Base-by-base conservation (phyloP, 2,113 vertebrate species). In the Delphinus delphis region DNA sequence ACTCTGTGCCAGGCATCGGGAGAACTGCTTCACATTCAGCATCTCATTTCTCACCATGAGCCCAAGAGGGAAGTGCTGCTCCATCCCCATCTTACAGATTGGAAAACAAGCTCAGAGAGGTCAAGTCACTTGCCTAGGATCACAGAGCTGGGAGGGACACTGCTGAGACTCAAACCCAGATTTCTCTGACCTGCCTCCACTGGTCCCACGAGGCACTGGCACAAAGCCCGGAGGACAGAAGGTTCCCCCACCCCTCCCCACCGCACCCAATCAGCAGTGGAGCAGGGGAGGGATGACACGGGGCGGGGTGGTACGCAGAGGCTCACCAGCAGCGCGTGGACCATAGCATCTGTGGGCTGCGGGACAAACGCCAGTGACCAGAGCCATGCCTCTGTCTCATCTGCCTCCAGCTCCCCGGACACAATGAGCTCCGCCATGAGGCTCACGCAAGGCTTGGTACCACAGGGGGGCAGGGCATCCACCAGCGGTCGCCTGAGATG, bases 391-490 rank as follows among this genome's bases (percentile, higher is more conserved):
- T 98, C 97, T 20, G 92, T 81, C 97, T 98, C 98, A 1, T 99
- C 99, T 17, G 98, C 98, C 41, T 99, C 99, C 6, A 99, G 80
- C 97, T 99, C 99, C 86, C 96, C 95, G 0, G 97, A 98, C 90
- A 73, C 55, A 77, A 99, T 98, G 15, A 99, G 98, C 74, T 99
- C 99, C 62, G 96, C 98, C 98, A 99, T 98, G 71, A 99, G 98
- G 13, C 98, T 8, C 82, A 99, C 95, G 81, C 99, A 99, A 31
- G 98, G 98, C 97, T 99, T 99, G 8, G 99, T 99, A 79, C 99
- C 99, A 97, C 99, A 99, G 11, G 98, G 98, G 28, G 98, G 98
- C 82, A 99, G 98, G 41, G 99, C 99, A 20, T 99, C 99, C 97
- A 98, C 65, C 67, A 99, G 97, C 0, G 99, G 99, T 63, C 99